Evolutionary conservation across 2,888 invertebrate genomes (phyloP).

Genomic region (Ichneumoninae sp.): DNA sequence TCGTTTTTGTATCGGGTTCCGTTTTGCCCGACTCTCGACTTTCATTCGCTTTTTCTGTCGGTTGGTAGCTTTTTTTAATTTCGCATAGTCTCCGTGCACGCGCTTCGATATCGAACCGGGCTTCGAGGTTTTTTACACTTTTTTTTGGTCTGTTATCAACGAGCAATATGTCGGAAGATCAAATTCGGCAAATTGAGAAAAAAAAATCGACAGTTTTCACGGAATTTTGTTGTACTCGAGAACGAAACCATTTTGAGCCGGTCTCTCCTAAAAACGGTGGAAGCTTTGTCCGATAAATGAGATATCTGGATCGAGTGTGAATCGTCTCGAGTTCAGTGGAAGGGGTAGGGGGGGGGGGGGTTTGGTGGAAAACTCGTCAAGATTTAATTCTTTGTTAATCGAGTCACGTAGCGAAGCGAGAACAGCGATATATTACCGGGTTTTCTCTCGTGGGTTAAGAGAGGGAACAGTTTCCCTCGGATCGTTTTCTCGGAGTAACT

Average conservation of each 20-base stretch:
- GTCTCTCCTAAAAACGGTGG: background rate
- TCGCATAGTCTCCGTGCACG: background rate
- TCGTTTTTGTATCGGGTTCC: background rate
- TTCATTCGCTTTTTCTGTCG: background rate
- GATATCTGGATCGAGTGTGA: slow-evolving; percentile 7
- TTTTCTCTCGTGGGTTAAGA: background rate
- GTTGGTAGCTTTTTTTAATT: background rate
- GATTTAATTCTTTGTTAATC: slow-evolving; percentile 67
- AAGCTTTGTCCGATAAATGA: background rate
- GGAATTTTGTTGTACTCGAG: background rate
- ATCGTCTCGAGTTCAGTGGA: background rate
- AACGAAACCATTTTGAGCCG: background rate
- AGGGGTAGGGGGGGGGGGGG: background rate
- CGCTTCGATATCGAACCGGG: background rate
- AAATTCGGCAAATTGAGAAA: background rate
- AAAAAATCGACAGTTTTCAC: slow-evolving; percentile 7
- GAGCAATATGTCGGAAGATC: slow-evolving; percentile 22
- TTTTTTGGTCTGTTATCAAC: background rate
- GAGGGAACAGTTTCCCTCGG: background rate
- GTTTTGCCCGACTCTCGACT: background rate
- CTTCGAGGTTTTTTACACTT: background rate
- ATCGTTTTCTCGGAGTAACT: slow-evolving; percentile 46
- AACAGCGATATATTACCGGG: slow-evolving; percentile 61
- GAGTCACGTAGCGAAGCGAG: slow-evolving; percentile 66
- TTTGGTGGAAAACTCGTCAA: slow-evolving; percentile 50